Evolutionary conservation across 2,113 vertebrate species (phyloP).

Genomic region (Thamnophis sirtalis): DNA sequence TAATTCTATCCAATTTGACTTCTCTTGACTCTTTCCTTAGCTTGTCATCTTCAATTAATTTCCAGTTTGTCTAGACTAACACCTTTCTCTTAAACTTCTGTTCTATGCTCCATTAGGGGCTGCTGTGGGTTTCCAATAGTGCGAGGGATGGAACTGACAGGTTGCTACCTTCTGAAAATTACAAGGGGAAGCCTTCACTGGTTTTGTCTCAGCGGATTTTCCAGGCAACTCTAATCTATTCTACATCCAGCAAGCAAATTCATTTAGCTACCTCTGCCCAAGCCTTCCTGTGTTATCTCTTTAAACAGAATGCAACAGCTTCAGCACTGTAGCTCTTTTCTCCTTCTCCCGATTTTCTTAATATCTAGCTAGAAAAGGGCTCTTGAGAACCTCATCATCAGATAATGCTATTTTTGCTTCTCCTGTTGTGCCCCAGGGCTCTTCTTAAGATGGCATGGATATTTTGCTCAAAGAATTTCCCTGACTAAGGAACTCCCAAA

Average conservation of each 20-base stretch:
- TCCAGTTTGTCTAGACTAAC: neutral
- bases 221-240: neutral
- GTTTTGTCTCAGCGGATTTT: neutral
- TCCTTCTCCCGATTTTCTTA: neutral
- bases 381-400: neutral
- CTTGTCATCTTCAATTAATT: neutral
- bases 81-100: neutral
- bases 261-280: neutral
- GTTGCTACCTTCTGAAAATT: neutral
- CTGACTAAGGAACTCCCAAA: neutral
- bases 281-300: neutral
- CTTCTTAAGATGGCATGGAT: neutral
- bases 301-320: neutral
- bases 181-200: neutral
- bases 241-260: neutral
- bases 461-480: neutral
- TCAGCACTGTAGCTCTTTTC: neutral
- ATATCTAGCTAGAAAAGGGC: neutral
- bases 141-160: neutral
- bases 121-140: neutral
- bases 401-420: neutral
- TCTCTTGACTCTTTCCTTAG: neutral
- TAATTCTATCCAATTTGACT: neutral
- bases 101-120: neutral
- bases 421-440: neutral